These are phyloP conservation scores for Alethe castanea DNA, from an alignment of 2,113 vertebrate species.

Conservation along the genomic window DNA sequence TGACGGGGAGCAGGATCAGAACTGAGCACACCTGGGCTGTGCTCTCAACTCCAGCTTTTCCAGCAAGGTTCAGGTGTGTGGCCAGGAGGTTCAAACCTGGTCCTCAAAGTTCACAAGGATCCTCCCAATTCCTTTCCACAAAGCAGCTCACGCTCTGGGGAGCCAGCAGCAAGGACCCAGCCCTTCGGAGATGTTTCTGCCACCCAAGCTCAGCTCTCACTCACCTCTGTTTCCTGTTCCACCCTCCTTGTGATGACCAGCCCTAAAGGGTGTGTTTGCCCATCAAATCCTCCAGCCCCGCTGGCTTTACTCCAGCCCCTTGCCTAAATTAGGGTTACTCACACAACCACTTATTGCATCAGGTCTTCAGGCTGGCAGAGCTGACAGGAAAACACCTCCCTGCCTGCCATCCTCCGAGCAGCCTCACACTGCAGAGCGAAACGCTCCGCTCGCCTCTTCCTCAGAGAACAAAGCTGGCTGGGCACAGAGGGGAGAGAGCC, in stretches of 20 bases:
- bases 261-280: not conserved
- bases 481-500: not conserved
- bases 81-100: not conserved
- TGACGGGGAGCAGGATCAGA: not conserved
- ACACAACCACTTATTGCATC: not conserved
- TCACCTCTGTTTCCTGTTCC: not conserved
- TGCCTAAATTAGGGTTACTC: not conserved
- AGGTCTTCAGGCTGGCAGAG: not conserved
- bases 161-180: not conserved
- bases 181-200: not conserved
- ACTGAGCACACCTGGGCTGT: not conserved
- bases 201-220: not conserved
- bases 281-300: not conserved
- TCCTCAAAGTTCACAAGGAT: not conserved
- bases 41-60: not conserved
- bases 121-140: not conserved
- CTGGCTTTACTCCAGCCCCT: not conserved
- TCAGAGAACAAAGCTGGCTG: not conserved
- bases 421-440: rapidly evolving
- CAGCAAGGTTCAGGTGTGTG: not conserved
- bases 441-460: rapidly evolving
- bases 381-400: not conserved
- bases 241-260: not conserved
- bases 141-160: not conserved
- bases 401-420: not conserved